Evolutionary conservation across 2,888 invertebrate genomes (phyloP).

Genomic region (Venusia cambrica): DNA sequence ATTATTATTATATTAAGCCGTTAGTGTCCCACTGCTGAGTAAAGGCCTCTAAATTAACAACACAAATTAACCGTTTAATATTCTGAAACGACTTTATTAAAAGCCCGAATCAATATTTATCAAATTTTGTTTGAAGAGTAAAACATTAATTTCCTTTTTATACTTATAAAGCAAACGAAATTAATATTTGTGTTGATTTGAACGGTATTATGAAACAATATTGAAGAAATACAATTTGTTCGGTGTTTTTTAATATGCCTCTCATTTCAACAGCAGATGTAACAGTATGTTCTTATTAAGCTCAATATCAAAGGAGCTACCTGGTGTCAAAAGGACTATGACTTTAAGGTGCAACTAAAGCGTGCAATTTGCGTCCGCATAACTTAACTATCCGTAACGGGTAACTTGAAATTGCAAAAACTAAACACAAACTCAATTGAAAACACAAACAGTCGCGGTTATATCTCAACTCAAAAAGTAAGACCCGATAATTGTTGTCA

Average conservation of each 20-base stretch:
- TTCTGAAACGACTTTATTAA: conserved; percentile 4
- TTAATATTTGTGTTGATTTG: neutral
- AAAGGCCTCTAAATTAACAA: conserved; percentile 1
- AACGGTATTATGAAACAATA: neutral
- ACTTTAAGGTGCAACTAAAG: too few relatives aligned
- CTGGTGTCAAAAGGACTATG: too few relatives aligned
- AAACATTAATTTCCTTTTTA: conserved; percentile 9
- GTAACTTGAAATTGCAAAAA: too few relatives aligned
- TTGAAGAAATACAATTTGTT: neutral
- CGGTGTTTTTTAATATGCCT: too few relatives aligned
- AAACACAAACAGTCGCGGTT: conserved; percentile 14
- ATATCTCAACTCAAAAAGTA: conserved; percentile 18
- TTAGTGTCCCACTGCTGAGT: too few relatives aligned
- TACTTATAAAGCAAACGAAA: conserved; percentile 1
- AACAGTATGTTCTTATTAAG: too few relatives aligned
- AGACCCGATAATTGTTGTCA: conserved; percentile 31
- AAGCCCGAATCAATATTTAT: conserved; percentile 5
- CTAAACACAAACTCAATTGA: conserved; percentile 6
- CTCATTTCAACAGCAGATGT: too few relatives aligned
- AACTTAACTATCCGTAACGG: too few relatives aligned
- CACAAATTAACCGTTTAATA: too few relatives aligned
- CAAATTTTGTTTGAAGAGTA: conserved; percentile 6
- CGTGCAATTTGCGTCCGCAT: too few relatives aligned
- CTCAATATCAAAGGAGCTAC: too few relatives aligned
- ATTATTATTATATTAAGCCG: too few relatives aligned